A percentile compares a stretch with the other conserved stretches of the same genome.
Conservation (phyloP, 2,888 invertebrate genomes). For the Chromoteleia sp. region DNA sequence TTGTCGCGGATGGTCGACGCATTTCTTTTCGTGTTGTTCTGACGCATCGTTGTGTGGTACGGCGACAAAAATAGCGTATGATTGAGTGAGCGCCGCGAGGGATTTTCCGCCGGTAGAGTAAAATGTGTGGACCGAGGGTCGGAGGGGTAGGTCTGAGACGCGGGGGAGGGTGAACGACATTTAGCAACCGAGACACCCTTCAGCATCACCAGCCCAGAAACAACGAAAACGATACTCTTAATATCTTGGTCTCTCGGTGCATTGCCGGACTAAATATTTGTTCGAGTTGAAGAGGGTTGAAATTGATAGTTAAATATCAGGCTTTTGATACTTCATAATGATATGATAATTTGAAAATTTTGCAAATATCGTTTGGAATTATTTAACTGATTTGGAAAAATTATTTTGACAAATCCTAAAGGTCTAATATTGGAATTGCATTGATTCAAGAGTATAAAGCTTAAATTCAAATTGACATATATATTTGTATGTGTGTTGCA, state of each 20-base stretch:
- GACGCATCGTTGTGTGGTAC: constrained; percentile 69
- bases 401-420: too few species aligned
- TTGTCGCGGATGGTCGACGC: constrained; percentile 70
- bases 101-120: constrained; percentile 75
- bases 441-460: too few species aligned
- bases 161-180: constrained; percentile 75
- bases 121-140: constrained; percentile 61
- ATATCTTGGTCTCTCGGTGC: constrained; percentile 44
- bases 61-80: constrained; percentile 83
- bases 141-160: constrained; percentile 28
- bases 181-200: constrained; percentile 73
- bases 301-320: constrained; percentile 39
- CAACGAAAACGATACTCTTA: constrained; percentile 63
- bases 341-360: not conserved
- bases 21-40: constrained; percentile 73
- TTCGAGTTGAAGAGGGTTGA: constrained; percentile 38
- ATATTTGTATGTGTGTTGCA: too few species aligned
- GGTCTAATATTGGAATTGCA: too few species aligned
- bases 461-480: too few species aligned
- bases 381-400: too few species aligned
- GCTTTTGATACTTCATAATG: constrained; percentile 1
- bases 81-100: constrained; percentile 82
- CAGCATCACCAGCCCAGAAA: constrained; percentile 55
- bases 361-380: not conserved
- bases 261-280: constrained; percentile 54